Percentiles rank a stretch among this genome's conserved stretches.
These are phyloP conservation scores for Hiodon alosoides DNA, from an alignment of 2,113 vertebrate species.

Conservation along the genomic window DNA sequence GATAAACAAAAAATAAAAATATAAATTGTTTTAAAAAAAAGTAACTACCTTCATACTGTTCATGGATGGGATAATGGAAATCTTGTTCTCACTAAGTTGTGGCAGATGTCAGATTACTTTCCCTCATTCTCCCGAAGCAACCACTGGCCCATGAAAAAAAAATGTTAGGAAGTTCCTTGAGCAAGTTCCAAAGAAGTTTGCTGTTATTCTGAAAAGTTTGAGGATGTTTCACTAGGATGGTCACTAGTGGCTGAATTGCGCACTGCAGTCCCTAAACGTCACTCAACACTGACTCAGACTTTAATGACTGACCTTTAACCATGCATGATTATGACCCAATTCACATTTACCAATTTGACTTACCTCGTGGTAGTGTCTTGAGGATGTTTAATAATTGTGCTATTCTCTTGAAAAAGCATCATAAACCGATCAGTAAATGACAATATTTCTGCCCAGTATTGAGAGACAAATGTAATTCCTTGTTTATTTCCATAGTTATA, in stretches of 20 bases:
- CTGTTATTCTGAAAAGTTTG: conserved; percentile 1
- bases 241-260: conserved; percentile 13
- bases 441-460: too few species aligned
- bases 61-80: neutral
- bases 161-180: neutral
- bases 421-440: too few species aligned
- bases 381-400: too few species aligned
- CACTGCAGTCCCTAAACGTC: neutral
- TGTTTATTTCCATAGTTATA: too few species aligned
- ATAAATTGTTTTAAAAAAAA: conserved; percentile 1
- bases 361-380: too few species aligned
- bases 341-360: too few species aligned
- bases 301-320: too few species aligned
- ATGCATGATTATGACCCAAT: too few species aligned
- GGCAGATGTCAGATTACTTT: conserved; percentile 19
- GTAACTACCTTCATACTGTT: conserved; percentile 8
- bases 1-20: neutral
- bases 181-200: conserved; percentile 12
- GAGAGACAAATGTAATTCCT: too few species aligned
- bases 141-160: conserved; percentile 14
- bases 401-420: too few species aligned
- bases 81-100: conserved; percentile 10
- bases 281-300: too few species aligned
- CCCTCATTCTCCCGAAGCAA: conserved; percentile 12
- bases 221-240: conserved; percentile 14